These are phyloP conservation scores for Phrynosoma blainvillii DNA, from an alignment of 2,113 vertebrate genomes.

Conservation along the genomic window DNA sequence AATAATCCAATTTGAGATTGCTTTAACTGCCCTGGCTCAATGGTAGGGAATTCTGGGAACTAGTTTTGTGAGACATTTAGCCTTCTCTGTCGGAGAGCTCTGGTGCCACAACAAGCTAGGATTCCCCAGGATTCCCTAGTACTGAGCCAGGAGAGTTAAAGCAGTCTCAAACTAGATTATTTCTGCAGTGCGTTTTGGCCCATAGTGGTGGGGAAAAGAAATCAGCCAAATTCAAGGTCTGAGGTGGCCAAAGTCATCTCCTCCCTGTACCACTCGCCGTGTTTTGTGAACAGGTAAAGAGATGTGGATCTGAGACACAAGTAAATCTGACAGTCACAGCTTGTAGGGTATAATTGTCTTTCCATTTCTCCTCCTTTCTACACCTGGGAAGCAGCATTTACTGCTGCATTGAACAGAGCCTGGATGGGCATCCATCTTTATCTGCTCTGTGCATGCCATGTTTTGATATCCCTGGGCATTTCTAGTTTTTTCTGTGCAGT, in stretches of 20 bases:
- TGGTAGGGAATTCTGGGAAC: no score
- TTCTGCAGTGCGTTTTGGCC: no score
- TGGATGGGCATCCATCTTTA: neutral
- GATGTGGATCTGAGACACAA: neutral
- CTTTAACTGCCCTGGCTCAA: no score
- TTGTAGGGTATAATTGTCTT: neutral
- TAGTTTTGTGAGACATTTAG: no score
- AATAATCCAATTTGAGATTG: no score
- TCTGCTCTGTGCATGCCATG: neutral
- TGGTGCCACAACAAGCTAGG: no score
- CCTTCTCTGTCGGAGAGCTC: no score
- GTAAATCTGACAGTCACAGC: neutral
- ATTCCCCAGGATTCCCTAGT: no score
- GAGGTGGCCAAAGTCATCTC: neutral
- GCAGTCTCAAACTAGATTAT: no score
- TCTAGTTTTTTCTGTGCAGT: constrained; percentile 17
- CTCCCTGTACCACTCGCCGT: neutral
- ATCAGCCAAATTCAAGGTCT: neutral
- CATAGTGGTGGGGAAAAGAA: neutral
- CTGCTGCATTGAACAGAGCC: fast-evolving
- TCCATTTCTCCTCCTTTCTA: no score
- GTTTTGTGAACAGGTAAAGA: neutral
- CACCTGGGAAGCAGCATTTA: neutral
- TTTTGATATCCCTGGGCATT: neutral
- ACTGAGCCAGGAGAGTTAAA: no score